These are phyloP conservation scores for Hypselothyrea guttata DNA, from an alignment of 2,888 invertebrate species.

Conservation along the genomic window DNA sequence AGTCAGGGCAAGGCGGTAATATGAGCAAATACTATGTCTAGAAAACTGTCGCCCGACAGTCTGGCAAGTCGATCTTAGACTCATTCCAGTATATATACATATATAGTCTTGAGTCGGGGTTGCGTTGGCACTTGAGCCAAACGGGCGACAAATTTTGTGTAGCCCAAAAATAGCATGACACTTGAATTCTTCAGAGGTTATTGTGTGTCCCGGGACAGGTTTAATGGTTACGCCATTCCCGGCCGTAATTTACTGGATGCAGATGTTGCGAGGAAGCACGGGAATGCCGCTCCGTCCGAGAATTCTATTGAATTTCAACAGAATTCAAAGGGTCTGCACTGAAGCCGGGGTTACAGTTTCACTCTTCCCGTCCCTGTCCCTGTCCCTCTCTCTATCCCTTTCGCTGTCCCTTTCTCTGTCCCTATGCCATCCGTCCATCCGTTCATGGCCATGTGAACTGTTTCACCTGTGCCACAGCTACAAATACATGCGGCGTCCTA, in stretches of 20 bases:
- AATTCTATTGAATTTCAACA: slow-evolving; percentile 70
- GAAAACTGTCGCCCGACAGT: slow-evolving; percentile 67
- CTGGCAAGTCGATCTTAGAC: slow-evolving; percentile 38
- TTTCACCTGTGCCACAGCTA: slow-evolving; percentile 59
- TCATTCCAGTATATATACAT: neutral
- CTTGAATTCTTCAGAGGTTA: slow-evolving; percentile 59
- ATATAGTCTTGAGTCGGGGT: slow-evolving; percentile 11
- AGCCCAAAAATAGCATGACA: slow-evolving; percentile 69
- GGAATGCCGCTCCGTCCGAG: slow-evolving; percentile 58
- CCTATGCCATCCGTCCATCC: neutral
- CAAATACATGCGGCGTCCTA: slow-evolving; percentile 6
- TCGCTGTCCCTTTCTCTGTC: slow-evolving; percentile 3
- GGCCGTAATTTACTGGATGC: slow-evolving; percentile 67
- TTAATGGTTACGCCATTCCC: slow-evolving; percentile 64
- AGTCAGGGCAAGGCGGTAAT: slow-evolving; percentile 38
- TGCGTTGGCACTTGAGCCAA: slow-evolving; percentile 54
- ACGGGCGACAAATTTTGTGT: slow-evolving; percentile 63
- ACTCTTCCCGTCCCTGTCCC: slow-evolving; percentile 1
- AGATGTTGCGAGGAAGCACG: slow-evolving; percentile 57
- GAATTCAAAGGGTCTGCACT: slow-evolving; percentile 40
- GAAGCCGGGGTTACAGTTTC: too few species aligned
- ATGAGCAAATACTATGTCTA: slow-evolving; percentile 66
- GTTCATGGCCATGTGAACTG: slow-evolving; percentile 53
- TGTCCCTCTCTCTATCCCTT: slow-evolving; percentile 2
- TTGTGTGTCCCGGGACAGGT: slow-evolving; percentile 51